Evolutionary conservation across 1,140 invertebrate genomes (phyloP).

Genomic region (Grapholita molesta): DNA sequence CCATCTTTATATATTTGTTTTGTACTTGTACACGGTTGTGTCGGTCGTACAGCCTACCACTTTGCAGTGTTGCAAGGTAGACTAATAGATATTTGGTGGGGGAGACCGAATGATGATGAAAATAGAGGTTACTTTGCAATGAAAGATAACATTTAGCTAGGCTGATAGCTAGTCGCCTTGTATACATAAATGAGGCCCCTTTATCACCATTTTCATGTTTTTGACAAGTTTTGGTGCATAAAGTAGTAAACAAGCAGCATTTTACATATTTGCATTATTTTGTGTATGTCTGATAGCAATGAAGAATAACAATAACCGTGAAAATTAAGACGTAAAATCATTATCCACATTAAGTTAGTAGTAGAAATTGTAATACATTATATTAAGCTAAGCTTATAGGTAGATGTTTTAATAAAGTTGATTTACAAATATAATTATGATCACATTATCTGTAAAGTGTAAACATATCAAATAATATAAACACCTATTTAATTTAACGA

Average conservation of each 20-base stretch:
- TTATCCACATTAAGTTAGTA: too few species aligned
- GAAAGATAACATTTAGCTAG: neutral
- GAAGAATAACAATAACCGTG: neutral
- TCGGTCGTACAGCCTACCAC: neutral
- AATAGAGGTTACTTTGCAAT: neutral
- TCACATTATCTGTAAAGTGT: too few species aligned
- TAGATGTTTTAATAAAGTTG: too few species aligned
- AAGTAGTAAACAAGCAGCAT: neutral
- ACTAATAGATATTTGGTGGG: neutral
- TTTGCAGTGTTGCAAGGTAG: neutral
- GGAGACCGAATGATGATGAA: neutral
- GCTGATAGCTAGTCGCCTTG: neutral
- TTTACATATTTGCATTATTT: conserved; percentile 8
- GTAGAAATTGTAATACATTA: too few species aligned
- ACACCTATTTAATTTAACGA: too few species aligned
- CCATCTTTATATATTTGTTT: conserved; percentile 39
- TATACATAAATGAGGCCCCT: neutral
- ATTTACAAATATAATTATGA: too few species aligned
- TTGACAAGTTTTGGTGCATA: too few species aligned
- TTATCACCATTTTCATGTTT: conserved; percentile 7
- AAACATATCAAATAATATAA: too few species aligned
- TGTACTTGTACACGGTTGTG: conserved; percentile 3
- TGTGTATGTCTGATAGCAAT: neutral
- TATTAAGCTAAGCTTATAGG: too few species aligned
- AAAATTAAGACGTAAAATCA: neutral